A percentile compares a stretch with the other conserved stretches of the same genome.
Conservation (phyloP, 2,888 invertebrate species). For the Erebia palarica region DNA sequence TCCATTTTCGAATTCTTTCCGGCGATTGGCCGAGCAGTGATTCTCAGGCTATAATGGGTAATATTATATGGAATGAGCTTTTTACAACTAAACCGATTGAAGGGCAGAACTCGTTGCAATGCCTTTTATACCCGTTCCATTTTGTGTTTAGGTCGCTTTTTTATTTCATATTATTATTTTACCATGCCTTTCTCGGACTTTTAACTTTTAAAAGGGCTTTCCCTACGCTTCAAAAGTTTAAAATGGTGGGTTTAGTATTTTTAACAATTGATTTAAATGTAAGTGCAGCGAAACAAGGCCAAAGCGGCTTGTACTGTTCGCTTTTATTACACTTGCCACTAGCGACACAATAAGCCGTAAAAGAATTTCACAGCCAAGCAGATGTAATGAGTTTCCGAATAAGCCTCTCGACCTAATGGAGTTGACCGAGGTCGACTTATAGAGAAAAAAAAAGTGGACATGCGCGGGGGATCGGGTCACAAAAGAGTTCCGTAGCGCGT, state of each 20-base stretch:
- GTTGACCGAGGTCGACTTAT: conserved; percentile 66
- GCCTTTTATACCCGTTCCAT: conserved; percentile 70
- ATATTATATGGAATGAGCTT: conserved; percentile 80
- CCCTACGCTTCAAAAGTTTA: conserved; percentile 53
- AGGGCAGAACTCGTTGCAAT: conserved; percentile 72
- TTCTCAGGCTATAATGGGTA: conserved; percentile 79
- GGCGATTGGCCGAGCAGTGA: conserved; percentile 71
- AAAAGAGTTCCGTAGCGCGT: background rate
- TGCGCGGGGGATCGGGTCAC: background rate
- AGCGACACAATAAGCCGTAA: conserved; percentile 76
- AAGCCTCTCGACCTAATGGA: conserved; percentile 72
- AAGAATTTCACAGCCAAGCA: conserved; percentile 67
- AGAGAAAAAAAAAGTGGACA: conserved; percentile 49
- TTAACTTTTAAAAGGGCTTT: conserved; percentile 39
- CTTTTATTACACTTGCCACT: conserved; percentile 53
- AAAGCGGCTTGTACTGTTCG: conserved; percentile 27
- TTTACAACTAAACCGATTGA: conserved; percentile 78
- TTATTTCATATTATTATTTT: conserved; percentile 71
- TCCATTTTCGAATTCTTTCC: conserved; percentile 71
- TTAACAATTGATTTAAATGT: conserved; percentile 70
- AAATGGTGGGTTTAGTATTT: conserved; percentile 60
- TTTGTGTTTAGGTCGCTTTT: conserved; percentile 72
- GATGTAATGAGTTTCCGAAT: conserved; percentile 74
- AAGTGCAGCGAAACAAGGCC: conserved; percentile 43
- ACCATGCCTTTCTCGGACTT: conserved; percentile 62